Evolutionary conservation across 2,113 vertebrate species (phyloP).

Genomic region (Oreochromis aureus): DNA sequence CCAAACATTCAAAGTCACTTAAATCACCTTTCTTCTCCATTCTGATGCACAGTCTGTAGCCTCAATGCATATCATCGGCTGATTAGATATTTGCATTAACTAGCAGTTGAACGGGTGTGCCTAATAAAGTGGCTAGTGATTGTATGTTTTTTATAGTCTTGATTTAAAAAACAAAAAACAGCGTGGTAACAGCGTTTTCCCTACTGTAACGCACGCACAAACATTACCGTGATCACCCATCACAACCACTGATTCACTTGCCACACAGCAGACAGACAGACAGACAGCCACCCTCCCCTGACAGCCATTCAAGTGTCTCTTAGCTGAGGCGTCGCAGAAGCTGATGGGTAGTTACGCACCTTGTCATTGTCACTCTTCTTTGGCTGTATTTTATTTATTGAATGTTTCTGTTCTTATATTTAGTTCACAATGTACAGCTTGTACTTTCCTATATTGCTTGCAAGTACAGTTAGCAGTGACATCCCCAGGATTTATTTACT

Average conservation of each 20-base stretch:
- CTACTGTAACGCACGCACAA: background rate
- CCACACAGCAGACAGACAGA: background rate
- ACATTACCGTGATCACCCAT: background rate
- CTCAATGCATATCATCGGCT: background rate
- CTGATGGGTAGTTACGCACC: conserved; percentile 17
- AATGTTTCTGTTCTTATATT: conserved; percentile 23
- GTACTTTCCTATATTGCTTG: conserved; percentile 14
- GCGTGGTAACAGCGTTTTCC: background rate
- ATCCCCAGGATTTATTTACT: conserved; percentile 53
- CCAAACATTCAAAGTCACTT: background rate
- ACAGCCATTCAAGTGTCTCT: conserved; percentile 42
- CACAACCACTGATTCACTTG: conserved; percentile 14
- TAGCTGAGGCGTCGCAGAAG: background rate
- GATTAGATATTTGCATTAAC: background rate
- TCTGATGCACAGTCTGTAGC: background rate
- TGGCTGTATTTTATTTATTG: conserved; percentile 23
- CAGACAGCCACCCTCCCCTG: background rate
- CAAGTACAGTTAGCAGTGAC: conserved; percentile 41
- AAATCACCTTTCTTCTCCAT: background rate
- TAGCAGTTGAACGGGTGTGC: background rate
- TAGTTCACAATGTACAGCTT: conserved; percentile 7
- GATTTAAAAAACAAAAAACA: background rate
- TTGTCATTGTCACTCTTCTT: conserved; percentile 23
- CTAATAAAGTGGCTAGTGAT: background rate
- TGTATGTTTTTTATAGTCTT: background rate